Base-by-base conservation (phyloP, 2,888 invertebrate species). In the Polydrusus pterygomalis region DNA sequence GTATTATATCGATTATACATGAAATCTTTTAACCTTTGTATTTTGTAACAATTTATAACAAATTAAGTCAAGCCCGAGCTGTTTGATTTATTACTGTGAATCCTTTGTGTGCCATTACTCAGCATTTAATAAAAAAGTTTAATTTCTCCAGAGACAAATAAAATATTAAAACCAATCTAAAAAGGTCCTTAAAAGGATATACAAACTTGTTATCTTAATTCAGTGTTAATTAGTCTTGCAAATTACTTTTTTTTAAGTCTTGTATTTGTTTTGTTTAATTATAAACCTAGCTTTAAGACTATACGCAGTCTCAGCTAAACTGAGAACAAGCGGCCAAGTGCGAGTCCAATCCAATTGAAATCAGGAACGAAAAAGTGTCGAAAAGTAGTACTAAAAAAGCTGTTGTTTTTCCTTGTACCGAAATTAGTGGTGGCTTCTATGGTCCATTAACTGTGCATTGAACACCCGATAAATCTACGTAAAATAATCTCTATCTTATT, bases 61-160 rank as follows among this genome's bases (percentile, higher is more conserved):
- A 43, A 43, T n/a, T 43, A 17, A 47, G 47, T 47, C 47, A 17
- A 15, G 6, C 17, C 47, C 8, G 8, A n/a, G 5, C 17, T 17
- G 17, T 47, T 47, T 47, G 17, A 47, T 47, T 47, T 17, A 47
- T 47, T 47, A 9, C 47, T 15, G n/a, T 0, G 17, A 17, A 47
- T 47, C 47, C 47, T 5, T 47, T 47, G 47, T 47, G 47, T 17
- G 8, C 47, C 47, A 47, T 47, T 47, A 47, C n/a, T 54, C 15
- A 25, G n/a, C 54, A 54, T 54, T 54, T 25, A 20, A 25, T 54
- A n/a, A 54, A 54, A 54, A 54, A 54, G 54, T 54, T 54, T 54
- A 25, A 54, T 54, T 54, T 54, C 54, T 54, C 54, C 15, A n/a
- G 54, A 11, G 54, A 25, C n/a, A 25, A 13, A 54, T 54, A 54